Evolutionary conservation across 23 tunicate species (phyloP).

Genomic region (Oikopleura vanhoeffeni): DNA sequence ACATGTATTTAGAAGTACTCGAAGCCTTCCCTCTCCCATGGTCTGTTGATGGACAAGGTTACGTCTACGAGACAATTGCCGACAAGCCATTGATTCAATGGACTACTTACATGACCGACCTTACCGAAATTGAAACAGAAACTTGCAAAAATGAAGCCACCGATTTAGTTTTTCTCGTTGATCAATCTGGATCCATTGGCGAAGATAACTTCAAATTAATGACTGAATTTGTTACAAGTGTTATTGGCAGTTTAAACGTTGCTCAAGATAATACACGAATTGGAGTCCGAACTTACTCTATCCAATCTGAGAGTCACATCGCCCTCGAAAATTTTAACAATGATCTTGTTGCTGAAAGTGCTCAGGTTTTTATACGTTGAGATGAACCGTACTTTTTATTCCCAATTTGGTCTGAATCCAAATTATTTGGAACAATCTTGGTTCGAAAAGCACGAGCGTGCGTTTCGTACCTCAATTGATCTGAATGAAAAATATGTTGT

Average conservation of each 20-base stretch:
- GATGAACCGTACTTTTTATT: too few species aligned
- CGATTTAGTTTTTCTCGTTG: background rate
- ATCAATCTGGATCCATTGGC: background rate
- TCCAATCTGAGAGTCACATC: background rate
- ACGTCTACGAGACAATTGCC: background rate
- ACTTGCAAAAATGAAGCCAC: background rate
- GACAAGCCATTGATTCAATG: background rate
- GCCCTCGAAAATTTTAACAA: background rate
- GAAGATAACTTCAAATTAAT: background rate
- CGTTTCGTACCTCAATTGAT: too few species aligned
- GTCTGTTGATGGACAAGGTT: background rate
- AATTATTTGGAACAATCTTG: too few species aligned
- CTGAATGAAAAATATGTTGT: too few species aligned
- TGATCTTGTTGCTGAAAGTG: too few species aligned
- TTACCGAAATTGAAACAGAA: background rate
- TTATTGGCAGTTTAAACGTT: background rate
- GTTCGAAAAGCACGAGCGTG: too few species aligned
- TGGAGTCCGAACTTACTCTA: background rate
- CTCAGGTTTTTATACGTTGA: too few species aligned
- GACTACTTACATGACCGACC: background rate
- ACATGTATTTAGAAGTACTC: background rate
- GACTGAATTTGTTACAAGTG: background rate
- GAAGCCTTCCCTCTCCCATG: background rate
- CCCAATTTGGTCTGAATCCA: too few species aligned
- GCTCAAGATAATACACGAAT: background rate